phyloP scores from a whole-genome alignment of 2,888 invertebrate species.

The Catocala sponsa region DNA sequence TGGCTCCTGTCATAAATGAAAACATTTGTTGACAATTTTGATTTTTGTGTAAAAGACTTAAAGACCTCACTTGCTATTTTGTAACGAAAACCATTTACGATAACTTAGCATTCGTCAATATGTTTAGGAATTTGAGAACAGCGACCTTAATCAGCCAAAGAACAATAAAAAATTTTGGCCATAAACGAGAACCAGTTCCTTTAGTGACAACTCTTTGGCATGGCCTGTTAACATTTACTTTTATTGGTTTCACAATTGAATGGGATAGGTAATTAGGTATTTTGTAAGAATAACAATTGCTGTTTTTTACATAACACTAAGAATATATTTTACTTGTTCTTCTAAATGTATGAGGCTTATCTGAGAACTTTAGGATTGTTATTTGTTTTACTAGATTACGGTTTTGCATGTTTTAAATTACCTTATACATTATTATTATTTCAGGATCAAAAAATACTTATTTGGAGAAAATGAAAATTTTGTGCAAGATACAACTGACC shows the following conservation, averaged over 20 bases:
- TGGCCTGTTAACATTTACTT: constrained; percentile 76
- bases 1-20: too few relatives aligned
- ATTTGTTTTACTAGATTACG: too few relatives aligned
- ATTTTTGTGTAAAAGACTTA: too few relatives aligned
- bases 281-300: too few relatives aligned
- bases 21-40: too few relatives aligned
- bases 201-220: constrained; percentile 75
- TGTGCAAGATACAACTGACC: neutral
- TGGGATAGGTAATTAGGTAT: constrained; percentile 70
- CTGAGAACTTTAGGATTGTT: too few relatives aligned
- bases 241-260: constrained; percentile 72
- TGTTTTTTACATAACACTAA: too few relatives aligned
- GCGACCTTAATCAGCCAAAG: constrained; percentile 43
- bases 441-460: constrained; percentile 1
- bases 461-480: neutral
- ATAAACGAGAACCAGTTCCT: constrained; percentile 73
- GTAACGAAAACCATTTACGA: too few relatives aligned
- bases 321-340: too few relatives aligned
- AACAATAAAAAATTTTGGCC: constrained; percentile 81
- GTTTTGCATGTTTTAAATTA: too few relatives aligned
- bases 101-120: constrained; percentile 5
- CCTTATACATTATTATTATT: neutral
- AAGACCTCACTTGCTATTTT: too few relatives aligned
- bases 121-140: constrained; percentile 37
- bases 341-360: too few relatives aligned